Percentiles rank a stretch among this genome's conserved stretches.
phyloP scores from a whole-genome alignment of 2,888 invertebrate genomes.

The Eupsilia transversa region DNA sequence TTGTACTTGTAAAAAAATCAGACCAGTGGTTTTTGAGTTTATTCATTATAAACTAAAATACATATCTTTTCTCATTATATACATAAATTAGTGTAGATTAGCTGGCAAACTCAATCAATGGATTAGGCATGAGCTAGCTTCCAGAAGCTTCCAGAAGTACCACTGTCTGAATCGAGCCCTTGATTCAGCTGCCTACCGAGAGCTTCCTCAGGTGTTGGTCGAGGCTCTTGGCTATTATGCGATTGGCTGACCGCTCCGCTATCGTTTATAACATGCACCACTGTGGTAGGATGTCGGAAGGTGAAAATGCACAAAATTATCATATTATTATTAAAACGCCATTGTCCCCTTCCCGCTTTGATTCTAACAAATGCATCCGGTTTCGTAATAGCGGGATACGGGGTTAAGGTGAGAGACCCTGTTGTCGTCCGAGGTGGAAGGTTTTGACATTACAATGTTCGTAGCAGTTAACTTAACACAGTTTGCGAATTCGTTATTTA shows the following conservation, averaged over 20 bases:
- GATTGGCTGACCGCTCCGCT: no score
- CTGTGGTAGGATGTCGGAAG: constrained; percentile 66
- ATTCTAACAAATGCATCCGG: constrained; percentile 72
- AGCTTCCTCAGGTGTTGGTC: no score
- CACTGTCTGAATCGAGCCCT: no score
- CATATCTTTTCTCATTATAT: no score
- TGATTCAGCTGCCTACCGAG: no score
- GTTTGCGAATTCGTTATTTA: neutral
- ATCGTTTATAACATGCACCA: constrained; percentile 38
- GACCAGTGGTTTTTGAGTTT: no score
- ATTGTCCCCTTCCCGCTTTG: constrained; percentile 68
- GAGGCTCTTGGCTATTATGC: no score
- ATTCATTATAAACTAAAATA: no score
- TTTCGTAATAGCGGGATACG: constrained; percentile 67
- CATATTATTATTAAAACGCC: constrained; percentile 74
- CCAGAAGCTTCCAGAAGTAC: no score
- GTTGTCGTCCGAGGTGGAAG: constrained; percentile 30
- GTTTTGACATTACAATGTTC: neutral
- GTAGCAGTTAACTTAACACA: no score
- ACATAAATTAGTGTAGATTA: neutral
- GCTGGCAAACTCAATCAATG: no score
- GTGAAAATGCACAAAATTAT: constrained; percentile 81
- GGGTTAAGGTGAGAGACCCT: constrained; percentile 44
- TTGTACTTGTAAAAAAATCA: no score
- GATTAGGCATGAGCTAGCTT: neutral